phyloP scores from a whole-genome alignment of 2,113 vertebrate genomes.

The Semnornis frantzii region DNA sequence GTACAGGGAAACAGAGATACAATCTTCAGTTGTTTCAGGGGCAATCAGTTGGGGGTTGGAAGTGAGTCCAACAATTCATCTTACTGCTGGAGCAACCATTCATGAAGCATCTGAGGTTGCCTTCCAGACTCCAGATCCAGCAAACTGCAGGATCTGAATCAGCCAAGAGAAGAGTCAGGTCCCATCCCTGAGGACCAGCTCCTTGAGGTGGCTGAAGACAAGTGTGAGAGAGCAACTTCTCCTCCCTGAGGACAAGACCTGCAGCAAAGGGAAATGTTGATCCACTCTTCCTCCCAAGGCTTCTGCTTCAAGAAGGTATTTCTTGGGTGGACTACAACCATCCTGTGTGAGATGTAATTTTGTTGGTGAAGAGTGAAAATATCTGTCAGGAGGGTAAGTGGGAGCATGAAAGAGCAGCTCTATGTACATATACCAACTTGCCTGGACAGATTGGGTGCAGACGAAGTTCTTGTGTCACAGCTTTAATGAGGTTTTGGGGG shows the following conservation, averaged over 20 bases:
- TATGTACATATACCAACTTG: not conserved
- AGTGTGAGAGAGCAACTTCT: not conserved
- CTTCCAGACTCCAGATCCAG: not conserved
- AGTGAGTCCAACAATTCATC: not conserved
- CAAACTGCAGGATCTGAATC: not conserved
- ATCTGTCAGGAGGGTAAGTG: not conserved
- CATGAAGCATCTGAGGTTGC: not conserved
- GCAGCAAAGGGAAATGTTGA: not conserved
- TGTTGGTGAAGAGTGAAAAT: not conserved
- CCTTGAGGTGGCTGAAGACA: not conserved
- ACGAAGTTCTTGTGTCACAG: not conserved
- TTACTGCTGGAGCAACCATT: not conserved
- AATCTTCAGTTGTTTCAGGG: constrained; percentile 40
- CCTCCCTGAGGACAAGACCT: not conserved
- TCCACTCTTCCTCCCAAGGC: not conserved
- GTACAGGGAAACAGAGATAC: constrained; percentile 55
- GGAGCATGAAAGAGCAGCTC: not conserved
- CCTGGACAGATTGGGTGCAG: not conserved
- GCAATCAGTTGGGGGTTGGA: constrained; percentile 11
- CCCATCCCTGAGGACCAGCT: accelerated
- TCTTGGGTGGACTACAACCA: not conserved
- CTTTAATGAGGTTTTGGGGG: not conserved
- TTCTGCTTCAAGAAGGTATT: not conserved
- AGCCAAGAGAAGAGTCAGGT: not conserved
- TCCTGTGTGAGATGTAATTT: not conserved